Conservation (phyloP, 1,140 invertebrate species). For the Meteorus sp. region DNA sequence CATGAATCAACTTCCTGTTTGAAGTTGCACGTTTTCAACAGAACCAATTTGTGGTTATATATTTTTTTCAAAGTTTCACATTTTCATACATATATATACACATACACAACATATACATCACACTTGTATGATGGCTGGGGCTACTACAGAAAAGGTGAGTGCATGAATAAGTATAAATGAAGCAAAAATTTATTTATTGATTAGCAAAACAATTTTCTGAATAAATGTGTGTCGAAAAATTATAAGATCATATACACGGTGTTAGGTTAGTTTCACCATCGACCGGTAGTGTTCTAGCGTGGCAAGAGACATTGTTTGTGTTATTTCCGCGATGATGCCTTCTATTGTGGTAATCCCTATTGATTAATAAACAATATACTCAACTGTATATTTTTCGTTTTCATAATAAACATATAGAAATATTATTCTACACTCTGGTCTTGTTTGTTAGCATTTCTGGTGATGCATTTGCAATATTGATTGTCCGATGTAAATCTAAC, state of each 20-base stretch:
- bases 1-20: conserved; percentile 45
- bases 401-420: not conserved
- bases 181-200: not conserved
- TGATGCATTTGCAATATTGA: not conserved
- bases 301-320: conserved; percentile 29
- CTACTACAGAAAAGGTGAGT: conserved; percentile 49
- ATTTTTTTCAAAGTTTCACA: conserved; percentile 42
- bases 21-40: conserved; percentile 53
- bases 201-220: too few relatives aligned
- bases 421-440: not conserved
- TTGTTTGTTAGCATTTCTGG: not conserved
- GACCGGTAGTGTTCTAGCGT: conserved; percentile 35
- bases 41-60: conserved; percentile 39
- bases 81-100: too few relatives aligned
- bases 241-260: too few relatives aligned
- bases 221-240: too few relatives aligned
- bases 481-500: conserved; percentile 9
- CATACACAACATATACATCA: too few relatives aligned
- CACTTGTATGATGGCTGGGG: conserved; percentile 53
- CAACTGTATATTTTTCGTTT: not conserved
- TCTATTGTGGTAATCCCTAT: conserved; percentile 33
- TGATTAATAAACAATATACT: not conserved
- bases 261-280: conserved; percentile 41
- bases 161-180: not conserved
- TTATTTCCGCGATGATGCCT: conserved; percentile 32